Evolutionary conservation across 2,888 invertebrate genomes (phyloP).

Genomic region (Drosophila mettleri): DNA sequence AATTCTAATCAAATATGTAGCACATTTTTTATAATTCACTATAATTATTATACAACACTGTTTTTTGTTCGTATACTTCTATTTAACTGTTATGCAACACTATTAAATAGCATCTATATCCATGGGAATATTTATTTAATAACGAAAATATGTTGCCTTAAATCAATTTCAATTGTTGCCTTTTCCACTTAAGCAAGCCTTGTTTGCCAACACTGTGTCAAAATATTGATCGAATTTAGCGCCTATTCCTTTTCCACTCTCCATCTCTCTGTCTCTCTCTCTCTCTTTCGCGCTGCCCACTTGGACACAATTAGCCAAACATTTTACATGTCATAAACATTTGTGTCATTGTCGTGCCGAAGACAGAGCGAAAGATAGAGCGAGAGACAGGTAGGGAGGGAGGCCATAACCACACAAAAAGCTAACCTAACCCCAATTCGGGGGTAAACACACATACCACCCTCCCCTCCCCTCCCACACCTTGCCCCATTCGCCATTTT

Average conservation of each 20-base stretch:
- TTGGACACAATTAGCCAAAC: constrained; percentile 63
- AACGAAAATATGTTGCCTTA: constrained; percentile 6
- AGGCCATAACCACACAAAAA: neutral
- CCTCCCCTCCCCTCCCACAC: neutral
- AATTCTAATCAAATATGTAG: no score
- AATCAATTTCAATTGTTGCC: neutral
- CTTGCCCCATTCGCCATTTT: constrained; percentile 2
- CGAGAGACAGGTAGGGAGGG: neutral
- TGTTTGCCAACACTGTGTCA: constrained; percentile 23
- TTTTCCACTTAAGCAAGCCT: neutral
- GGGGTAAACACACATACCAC: constrained; percentile 4
- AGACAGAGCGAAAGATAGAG: neutral
- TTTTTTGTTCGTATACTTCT: no score
- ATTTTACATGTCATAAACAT: constrained; percentile 65
- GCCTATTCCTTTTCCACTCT: neutral
- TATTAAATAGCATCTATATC: neutral
- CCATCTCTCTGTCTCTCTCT: neutral
- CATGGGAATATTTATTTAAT: no score
- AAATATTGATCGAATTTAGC: constrained; percentile 41
- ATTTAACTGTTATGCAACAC: neutral
- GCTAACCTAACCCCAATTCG: constrained; percentile 9
- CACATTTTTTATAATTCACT: no score
- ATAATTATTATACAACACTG: neutral
- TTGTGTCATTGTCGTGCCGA: constrained; percentile 55
- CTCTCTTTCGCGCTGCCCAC: constrained; percentile 1